phyloP scores from a whole-genome alignment of 2,113 vertebrate genomes.

The Spea bombifrons region DNA sequence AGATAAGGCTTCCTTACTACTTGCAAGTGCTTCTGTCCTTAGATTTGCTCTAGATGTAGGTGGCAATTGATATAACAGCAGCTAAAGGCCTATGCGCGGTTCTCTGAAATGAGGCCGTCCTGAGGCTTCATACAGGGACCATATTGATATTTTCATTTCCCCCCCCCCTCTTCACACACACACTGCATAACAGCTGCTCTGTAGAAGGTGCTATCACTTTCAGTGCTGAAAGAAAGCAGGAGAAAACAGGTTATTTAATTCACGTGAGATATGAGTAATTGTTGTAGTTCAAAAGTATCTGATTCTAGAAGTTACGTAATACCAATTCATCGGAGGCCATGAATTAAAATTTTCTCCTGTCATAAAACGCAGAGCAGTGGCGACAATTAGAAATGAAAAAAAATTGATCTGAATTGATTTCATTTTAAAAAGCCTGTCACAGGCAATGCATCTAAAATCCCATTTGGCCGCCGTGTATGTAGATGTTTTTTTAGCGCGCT shows the following conservation, averaged over 20 bases:
- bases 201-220: conserved; percentile 32
- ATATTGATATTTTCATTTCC: conserved; percentile 38
- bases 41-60: no score
- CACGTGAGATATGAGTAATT: conserved; percentile 8
- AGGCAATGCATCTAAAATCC: no score
- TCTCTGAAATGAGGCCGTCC: conserved; percentile 31
- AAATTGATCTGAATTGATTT: no score
- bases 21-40: no score
- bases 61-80: conserved; percentile 35
- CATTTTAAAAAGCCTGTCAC: no score
- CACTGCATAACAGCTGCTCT: conserved; percentile 5
- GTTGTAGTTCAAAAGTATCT: conserved; percentile 9
- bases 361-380: no score
- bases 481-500: no score
- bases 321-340: background rate
- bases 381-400: no score
- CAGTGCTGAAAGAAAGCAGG: conserved; percentile 8
- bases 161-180: conserved; percentile 20
- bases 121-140: conserved; percentile 28
- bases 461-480: no score
- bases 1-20: no score
- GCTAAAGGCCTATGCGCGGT: conserved; percentile 21
- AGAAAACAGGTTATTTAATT: conserved; percentile 9
- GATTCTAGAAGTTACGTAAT: background rate
- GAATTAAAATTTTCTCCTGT: no score